Evolutionary conservation across 2,888 invertebrate genomes (phyloP).

Genomic region (Drosophila limbata): DNA sequence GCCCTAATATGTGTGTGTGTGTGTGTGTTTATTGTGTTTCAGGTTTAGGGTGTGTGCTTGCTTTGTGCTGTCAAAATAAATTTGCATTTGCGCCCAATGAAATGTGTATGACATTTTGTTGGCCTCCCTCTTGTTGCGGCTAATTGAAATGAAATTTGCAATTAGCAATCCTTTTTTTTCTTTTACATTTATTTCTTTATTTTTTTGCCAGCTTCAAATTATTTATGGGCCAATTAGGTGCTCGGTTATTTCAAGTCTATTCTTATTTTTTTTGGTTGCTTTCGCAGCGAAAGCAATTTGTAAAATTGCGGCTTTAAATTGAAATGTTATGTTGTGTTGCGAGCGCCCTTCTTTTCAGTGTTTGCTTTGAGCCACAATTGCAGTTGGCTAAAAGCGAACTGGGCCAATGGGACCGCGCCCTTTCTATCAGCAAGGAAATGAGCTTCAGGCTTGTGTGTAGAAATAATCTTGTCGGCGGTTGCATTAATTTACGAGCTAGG

Average conservation of each 20-base stretch:
- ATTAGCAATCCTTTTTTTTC: slow-evolving; percentile 53
- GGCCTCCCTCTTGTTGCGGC: slow-evolving; percentile 10
- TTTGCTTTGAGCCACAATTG: slow-evolving; percentile 32
- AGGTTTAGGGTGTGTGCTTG: not conserved
- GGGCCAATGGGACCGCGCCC: slow-evolving; percentile 45
- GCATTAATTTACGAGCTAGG: slow-evolving; percentile 70
- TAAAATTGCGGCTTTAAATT: slow-evolving; percentile 36
- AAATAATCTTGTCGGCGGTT: slow-evolving; percentile 65
- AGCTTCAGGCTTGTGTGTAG: slow-evolving; percentile 43
- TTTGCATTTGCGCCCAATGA: slow-evolving; percentile 57
- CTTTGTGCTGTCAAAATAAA: slow-evolving; percentile 56
- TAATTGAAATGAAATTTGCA: slow-evolving; percentile 76
- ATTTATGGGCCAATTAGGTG: slow-evolving; percentile 72
- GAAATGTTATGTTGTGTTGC: slow-evolving; percentile 19
- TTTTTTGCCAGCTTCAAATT: slow-evolving; percentile 32
- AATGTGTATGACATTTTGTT: slow-evolving; percentile 17
- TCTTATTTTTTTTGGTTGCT: slow-evolving; percentile 18
- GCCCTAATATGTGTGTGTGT: slow-evolving; percentile 9
- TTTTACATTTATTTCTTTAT: not conserved
- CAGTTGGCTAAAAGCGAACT: slow-evolving; percentile 24
- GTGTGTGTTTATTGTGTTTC: not conserved
- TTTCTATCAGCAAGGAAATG: slow-evolving; percentile 19
- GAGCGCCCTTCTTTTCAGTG: not conserved
- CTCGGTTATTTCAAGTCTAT: slow-evolving; percentile 26
- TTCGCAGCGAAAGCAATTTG: slow-evolving; percentile 22